phyloP scores from a whole-genome alignment of 2,113 vertebrate genomes.

The Oncorhynchus mykiss region DNA sequence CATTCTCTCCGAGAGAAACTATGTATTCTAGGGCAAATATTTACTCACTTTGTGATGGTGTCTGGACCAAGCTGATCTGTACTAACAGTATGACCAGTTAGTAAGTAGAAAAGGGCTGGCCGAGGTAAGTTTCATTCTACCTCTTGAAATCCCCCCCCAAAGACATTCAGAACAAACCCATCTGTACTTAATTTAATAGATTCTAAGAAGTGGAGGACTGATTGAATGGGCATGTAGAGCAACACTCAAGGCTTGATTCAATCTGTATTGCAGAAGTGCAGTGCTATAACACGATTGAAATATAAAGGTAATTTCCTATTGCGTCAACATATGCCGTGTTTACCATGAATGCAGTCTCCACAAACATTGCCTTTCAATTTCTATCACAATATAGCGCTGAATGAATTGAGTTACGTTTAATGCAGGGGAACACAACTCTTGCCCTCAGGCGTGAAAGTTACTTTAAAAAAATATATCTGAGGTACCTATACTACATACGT shows the following conservation, averaged over 20 bases:
- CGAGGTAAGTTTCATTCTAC: conserved; percentile 57
- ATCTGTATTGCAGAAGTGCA: not conserved
- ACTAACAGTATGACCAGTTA: conserved; percentile 23
- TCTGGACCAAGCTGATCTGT: conserved; percentile 47
- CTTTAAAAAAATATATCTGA: too few relatives aligned
- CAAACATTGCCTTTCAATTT: too few relatives aligned
- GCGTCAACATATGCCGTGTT: too few relatives aligned
- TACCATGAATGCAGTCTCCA: too few relatives aligned
- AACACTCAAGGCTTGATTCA: conserved; percentile 11
- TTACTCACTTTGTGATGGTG: conserved; percentile 53
- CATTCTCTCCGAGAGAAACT: conserved; percentile 42
- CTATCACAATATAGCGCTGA: too few relatives aligned
- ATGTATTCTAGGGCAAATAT: conserved; percentile 58
- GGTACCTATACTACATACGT: too few relatives aligned
- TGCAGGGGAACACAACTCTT: too few relatives aligned
- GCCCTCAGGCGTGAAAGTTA: too few relatives aligned
- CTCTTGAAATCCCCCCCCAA: conserved; percentile 53
- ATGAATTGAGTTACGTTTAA: too few relatives aligned
- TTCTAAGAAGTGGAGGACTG: conserved; percentile 20
- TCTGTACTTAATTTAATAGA: conserved; percentile 15
- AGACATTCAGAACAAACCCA: conserved; percentile 13
- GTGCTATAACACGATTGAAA: too few relatives aligned
- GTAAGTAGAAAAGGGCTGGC: conserved; percentile 16
- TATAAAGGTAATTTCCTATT: too few relatives aligned
- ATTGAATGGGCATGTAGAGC: conserved; percentile 22